Evolutionary conservation across 2,888 invertebrate species (phyloP).

Genomic region (Atrina japonica): DNA sequence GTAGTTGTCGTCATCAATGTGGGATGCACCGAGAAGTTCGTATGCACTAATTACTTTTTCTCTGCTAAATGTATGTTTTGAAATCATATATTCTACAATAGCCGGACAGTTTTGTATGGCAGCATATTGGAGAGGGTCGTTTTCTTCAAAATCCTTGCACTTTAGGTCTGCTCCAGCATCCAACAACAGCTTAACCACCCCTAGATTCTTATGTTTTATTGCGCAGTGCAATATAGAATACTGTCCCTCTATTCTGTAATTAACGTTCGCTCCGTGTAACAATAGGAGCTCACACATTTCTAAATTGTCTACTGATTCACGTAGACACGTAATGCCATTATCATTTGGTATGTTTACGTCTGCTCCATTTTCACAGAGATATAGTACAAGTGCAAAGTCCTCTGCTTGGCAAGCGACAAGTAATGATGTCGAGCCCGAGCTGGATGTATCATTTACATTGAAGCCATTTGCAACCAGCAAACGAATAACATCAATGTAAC

Average conservation of each 20-base stretch:
- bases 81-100: conserved; percentile 30
- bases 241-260: conserved; percentile 21
- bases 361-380: conserved; percentile 31
- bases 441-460: conserved; percentile 7
- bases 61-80: not conserved
- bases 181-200: conserved; percentile 24
- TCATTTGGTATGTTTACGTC: conserved; percentile 35
- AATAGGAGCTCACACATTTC: conserved; percentile 34
- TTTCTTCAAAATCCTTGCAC: conserved; percentile 35
- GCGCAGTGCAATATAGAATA: conserved; percentile 37
- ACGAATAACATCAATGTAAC: conserved; percentile 18
- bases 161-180: conserved; percentile 20
- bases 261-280: conserved; percentile 25
- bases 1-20: conserved; percentile 12
- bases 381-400: conserved; percentile 15
- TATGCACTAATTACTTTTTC: conserved; percentile 21
- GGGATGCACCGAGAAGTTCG: conserved; percentile 32
- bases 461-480: conserved; percentile 35
- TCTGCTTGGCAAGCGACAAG: conserved; percentile 37
- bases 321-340: conserved; percentile 29
- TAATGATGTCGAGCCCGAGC: conserved; percentile 16
- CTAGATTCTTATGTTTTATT: conserved; percentile 27
- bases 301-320: conserved; percentile 27
- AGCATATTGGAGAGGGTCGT: conserved; percentile 34
- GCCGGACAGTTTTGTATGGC: conserved; percentile 20